A percentile compares a stretch with the other conserved stretches of the same genome.
Conservation (phyloP, 2,888 invertebrate genomes). For the Cylloceria caligata region DNA sequence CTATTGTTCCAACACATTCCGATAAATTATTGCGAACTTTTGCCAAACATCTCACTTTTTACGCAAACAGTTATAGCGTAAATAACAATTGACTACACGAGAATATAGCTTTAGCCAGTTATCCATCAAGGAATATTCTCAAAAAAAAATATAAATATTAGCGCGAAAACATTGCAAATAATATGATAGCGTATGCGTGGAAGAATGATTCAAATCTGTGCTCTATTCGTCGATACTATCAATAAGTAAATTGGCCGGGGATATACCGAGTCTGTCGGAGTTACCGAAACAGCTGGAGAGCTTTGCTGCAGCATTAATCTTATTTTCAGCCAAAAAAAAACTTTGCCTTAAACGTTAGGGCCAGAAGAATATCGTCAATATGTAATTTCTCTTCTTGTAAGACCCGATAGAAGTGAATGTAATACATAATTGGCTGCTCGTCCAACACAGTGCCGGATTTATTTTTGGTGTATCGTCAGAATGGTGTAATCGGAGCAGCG, state of each 20-base stretch:
- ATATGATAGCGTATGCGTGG: too few species aligned
- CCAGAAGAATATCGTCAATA: slow-evolving; percentile 8
- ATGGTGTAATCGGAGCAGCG: slow-evolving; percentile 31
- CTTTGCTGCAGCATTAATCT: background rate
- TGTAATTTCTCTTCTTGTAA: slow-evolving; percentile 4
- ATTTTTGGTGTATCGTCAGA: background rate
- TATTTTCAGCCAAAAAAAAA: background rate
- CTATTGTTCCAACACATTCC: too few species aligned
- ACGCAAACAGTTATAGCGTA: too few species aligned
- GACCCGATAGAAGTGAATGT: background rate
- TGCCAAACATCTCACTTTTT: too few species aligned
- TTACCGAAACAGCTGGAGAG: background rate
- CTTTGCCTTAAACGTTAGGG: background rate
- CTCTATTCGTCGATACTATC: background rate
- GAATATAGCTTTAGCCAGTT: too few species aligned
- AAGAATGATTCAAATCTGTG: background rate
- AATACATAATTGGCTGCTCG: slow-evolving; percentile 17
- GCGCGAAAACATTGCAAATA: too few species aligned
- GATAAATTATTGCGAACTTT: too few species aligned
- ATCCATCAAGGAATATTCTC: too few species aligned
- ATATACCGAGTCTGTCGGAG: background rate
- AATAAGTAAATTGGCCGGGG: background rate
- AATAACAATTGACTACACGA: too few species aligned
- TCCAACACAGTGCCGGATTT: background rate
- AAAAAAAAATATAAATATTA: too few species aligned